A percentile compares a stretch with the other conserved stretches of the same genome.
These are phyloP conservation scores for Lochmaea capreae DNA, from an alignment of 2,888 invertebrate genomes.

Conservation along the genomic window DNA sequence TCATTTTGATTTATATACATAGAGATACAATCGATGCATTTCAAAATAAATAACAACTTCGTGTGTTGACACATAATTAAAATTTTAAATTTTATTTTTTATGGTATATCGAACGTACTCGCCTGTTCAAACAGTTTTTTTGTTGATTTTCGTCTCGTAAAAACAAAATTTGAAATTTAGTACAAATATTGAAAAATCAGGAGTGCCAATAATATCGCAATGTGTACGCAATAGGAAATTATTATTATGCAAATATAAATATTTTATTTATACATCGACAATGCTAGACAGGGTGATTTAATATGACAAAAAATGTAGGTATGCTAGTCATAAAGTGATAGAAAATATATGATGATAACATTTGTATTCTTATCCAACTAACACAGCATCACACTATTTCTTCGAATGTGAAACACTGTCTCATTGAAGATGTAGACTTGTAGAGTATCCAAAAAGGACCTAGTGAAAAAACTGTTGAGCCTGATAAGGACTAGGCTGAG, in stretches of 20 bases:
- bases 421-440: too few relatives aligned
- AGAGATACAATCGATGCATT: not conserved
- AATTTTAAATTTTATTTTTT: slow-evolving; percentile 14
- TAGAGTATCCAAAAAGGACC: too few relatives aligned
- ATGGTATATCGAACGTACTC: not conserved
- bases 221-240: not conserved
- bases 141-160: slow-evolving; percentile 5
- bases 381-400: too few relatives aligned
- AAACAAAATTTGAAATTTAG: slow-evolving; percentile 6
- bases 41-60: not conserved
- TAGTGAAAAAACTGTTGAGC: too few relatives aligned
- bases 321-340: too few relatives aligned
- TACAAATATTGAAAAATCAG: slow-evolving; percentile 9
- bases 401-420: too few relatives aligned
- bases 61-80: not conserved
- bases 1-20: too few relatives aligned
- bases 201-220: slow-evolving; percentile 12
- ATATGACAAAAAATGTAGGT: not conserved
- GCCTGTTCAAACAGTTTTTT: not conserved
- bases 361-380: too few relatives aligned
- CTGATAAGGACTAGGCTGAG: too few relatives aligned
- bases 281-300: not conserved
- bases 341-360: too few relatives aligned
- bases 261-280: slow-evolving; percentile 6
- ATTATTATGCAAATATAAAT: slow-evolving; percentile 19